phyloP scores from a whole-genome alignment of 1,140 invertebrate genomes.

The Orchestia grillus region DNA sequence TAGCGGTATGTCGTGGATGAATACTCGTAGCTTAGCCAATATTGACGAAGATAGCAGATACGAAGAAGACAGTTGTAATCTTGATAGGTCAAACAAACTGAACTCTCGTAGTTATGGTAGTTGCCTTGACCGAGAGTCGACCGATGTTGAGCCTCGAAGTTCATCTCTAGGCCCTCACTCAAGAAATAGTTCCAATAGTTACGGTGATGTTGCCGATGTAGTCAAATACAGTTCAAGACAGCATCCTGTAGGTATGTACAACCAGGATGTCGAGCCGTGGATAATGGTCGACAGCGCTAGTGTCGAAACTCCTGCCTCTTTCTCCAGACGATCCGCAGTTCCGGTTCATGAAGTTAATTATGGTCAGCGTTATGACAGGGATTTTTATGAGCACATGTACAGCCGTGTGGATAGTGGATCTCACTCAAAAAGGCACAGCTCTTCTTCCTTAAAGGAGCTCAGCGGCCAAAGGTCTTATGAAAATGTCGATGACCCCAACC shows the following conservation, averaged over 20 bases:
- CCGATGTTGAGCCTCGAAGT: neutral
- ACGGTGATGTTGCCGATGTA: neutral
- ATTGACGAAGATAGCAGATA: neutral
- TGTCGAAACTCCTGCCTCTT: neutral
- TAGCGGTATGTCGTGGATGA: slow-evolving; percentile 5
- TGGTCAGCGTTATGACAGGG: neutral
- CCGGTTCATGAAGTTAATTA: neutral
- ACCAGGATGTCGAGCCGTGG: neutral
- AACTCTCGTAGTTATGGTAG: slow-evolving; percentile 23
- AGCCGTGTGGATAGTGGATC: neutral
- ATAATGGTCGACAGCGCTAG: neutral
- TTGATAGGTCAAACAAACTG: neutral
- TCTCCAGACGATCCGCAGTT: neutral
- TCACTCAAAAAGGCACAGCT: neutral
- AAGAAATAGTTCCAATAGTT: slow-evolving; percentile 17
- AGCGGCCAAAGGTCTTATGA: neutral
- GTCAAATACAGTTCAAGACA: neutral
- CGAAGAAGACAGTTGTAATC: neutral
- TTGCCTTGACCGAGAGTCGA: neutral
- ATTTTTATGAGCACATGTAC: neutral
- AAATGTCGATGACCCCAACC: neutral
- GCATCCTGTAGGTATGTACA: neutral
- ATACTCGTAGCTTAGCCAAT: slow-evolving; percentile 7
- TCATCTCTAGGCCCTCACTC: neutral
- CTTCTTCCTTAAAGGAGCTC: neutral